These are phyloP conservation scores for Sebastes kiyomatsui DNA, from an alignment of 2,797 vertebrate genomes.

Conservation along the genomic window DNA sequence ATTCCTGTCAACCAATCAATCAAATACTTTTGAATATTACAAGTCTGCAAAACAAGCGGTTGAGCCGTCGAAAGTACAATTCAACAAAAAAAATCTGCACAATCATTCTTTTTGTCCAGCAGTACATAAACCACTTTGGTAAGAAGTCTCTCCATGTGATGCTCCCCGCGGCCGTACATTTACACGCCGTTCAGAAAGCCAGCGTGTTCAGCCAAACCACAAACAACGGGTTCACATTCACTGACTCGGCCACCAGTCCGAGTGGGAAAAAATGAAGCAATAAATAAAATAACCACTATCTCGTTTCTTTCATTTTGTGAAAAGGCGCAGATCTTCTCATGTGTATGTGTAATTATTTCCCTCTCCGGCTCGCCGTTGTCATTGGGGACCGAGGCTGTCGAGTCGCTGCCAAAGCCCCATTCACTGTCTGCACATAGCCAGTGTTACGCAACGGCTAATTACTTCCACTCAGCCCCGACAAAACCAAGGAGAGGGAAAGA, in stretches of 20 bases:
- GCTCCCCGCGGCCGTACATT: constrained; percentile 12
- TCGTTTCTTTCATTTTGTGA: constrained; percentile 54
- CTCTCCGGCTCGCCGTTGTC: constrained; percentile 56
- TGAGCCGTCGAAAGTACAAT: not conserved
- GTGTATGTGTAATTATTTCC: constrained; percentile 76
- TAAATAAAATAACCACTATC: constrained; percentile 64
- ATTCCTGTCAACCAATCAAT: not conserved
- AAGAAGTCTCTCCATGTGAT: constrained; percentile 24
- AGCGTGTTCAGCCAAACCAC: constrained; percentile 47
- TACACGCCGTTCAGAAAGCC: constrained; percentile 33
- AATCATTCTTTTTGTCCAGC: constrained; percentile 19
- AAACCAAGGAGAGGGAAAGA: constrained; percentile 38
- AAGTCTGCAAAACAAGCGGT: not conserved
- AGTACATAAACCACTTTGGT: constrained; percentile 11
- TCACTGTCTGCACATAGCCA: constrained; percentile 74
- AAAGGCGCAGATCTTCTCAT: constrained; percentile 63
- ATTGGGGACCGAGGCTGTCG: constrained; percentile 56
- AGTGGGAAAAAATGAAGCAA: constrained; percentile 46
- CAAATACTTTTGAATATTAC: not conserved
- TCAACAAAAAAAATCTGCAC: constrained; percentile 4
- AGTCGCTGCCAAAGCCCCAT: constrained; percentile 70
- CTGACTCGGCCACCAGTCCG: constrained; percentile 19
- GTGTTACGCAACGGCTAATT: constrained; percentile 81
- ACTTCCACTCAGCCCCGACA: constrained; percentile 73
- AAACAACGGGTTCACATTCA: constrained; percentile 58